Evolutionary conservation across 2,113 vertebrate species (phyloP).

Genomic region (Panthera tigris): DNA sequence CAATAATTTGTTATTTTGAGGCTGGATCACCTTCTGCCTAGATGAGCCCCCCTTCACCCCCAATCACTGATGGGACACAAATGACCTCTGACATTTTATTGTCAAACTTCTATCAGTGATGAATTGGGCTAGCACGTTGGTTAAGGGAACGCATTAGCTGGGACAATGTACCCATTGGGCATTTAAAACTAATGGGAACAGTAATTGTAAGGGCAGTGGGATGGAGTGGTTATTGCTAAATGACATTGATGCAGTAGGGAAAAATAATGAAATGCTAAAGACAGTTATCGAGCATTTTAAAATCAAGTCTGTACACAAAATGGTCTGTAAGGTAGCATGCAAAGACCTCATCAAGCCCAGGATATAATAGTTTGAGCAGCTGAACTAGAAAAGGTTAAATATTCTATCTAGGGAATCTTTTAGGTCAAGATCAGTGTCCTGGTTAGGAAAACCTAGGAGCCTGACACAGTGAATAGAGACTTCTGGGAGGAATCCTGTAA

Average conservation of each 20-base stretch:
- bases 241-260: neutral
- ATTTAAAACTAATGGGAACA: neutral
- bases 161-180: neutral
- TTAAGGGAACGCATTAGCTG: neutral
- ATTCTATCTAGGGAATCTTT: neutral
- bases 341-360: neutral
- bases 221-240: neutral
- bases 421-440: neutral
- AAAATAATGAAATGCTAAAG: neutral
- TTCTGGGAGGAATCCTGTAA: neutral
- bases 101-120: neutral
- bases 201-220: neutral
- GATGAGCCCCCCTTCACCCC: neutral
- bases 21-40: no score
- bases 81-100: neutral
- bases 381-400: neutral
- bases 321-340: neutral
- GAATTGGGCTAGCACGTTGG: no score
- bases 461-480: neutral
- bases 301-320: neutral
- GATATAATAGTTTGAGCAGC: neutral
- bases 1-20: neutral
- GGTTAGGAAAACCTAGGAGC: neutral
- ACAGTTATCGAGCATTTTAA: neutral
- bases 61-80: neutral